These are phyloP conservation scores for Lysandra bellargus DNA, from an alignment of 2,888 invertebrate species.

Conservation along the genomic window DNA sequence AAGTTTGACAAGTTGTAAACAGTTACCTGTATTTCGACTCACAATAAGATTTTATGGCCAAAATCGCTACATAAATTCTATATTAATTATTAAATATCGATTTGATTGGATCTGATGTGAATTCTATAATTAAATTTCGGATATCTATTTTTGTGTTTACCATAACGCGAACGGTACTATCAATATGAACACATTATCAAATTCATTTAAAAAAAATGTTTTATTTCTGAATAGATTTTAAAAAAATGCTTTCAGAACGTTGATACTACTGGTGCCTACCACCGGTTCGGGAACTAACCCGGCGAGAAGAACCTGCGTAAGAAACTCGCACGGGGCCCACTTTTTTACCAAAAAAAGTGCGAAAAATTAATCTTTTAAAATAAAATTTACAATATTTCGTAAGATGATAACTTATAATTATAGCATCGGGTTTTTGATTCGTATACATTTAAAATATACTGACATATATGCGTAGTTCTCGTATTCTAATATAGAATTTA, in stretches of 20 bases:
- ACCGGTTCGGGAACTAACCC: no score
- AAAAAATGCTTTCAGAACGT: no score
- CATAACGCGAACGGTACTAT: not conserved
- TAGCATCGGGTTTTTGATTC: not conserved
- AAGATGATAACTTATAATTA: not conserved
- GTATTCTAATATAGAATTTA: not conserved
- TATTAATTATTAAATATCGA: not conserved
- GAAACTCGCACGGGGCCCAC: no score
- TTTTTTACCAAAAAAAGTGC: no score
- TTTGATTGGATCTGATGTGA: slow-evolving; percentile 1
- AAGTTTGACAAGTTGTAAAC: slow-evolving; percentile 19
- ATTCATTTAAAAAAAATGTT: not conserved
- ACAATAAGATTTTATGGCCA: not conserved
- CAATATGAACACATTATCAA: not conserved
- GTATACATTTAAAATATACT: not conserved
- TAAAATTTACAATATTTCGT: not conserved
- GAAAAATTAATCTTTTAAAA: no score
- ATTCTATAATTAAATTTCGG: not conserved
- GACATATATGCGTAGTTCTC: not conserved
- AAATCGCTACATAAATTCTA: not conserved
- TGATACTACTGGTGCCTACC: no score
- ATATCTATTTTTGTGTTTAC: not conserved
- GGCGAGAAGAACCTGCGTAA: no score
- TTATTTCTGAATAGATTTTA: no score
- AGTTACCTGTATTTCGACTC: not conserved